These are phyloP conservation scores for Corythornis madagascariensis DNA, from an alignment of 2,113 vertebrate genomes.

Conservation along the genomic window DNA sequence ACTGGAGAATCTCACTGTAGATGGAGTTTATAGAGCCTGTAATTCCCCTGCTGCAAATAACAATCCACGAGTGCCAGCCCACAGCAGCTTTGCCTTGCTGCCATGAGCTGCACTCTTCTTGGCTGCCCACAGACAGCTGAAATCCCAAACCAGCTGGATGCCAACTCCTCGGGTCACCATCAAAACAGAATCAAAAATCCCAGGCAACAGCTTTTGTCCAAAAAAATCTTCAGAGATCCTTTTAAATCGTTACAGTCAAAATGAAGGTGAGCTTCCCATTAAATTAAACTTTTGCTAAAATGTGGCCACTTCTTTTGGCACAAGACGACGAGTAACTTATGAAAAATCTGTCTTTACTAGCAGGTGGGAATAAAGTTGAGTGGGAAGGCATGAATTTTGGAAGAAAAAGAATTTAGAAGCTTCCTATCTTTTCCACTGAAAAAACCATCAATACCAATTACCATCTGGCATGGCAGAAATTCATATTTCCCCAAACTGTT, in stretches of 20 bases:
- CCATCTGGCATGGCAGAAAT: not conserved
- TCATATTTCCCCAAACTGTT: not conserved
- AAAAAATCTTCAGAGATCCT: not conserved
- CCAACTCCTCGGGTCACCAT: not conserved
- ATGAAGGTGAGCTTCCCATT: not conserved
- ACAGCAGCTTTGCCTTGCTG: not conserved
- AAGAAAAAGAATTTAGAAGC: not conserved
- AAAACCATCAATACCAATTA: not conserved
- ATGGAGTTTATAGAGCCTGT: not conserved
- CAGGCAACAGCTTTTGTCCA: not conserved
- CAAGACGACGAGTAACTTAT: not conserved
- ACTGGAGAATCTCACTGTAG: not conserved
- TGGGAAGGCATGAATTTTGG: not conserved
- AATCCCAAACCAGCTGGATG: not conserved
- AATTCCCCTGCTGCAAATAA: not conserved
- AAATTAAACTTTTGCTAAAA: not conserved
- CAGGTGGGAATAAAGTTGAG: not conserved
- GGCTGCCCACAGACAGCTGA: not conserved
- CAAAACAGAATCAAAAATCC: not conserved
- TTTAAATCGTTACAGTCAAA: not conserved
- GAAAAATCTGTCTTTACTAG: not conserved
- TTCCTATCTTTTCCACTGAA: not conserved
- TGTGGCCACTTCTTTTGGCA: fast-evolving
- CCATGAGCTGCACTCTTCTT: not conserved
- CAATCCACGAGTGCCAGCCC: not conserved